Evolutionary conservation across 2,113 vertebrate genomes (phyloP).

Genomic region (Aix galericulata): DNA sequence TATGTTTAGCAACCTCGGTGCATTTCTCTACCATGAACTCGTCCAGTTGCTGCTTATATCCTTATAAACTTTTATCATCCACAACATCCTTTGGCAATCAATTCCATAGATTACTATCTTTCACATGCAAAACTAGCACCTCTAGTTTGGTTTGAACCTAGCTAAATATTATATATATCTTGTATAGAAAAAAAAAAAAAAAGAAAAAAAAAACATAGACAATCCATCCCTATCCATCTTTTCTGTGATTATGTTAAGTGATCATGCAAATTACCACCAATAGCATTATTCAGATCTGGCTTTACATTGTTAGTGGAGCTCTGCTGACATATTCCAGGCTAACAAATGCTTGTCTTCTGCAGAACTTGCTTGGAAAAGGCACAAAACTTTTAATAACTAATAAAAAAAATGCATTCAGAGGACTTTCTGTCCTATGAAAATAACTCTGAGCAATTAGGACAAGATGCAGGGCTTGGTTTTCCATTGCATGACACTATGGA

Average conservation of each 20-base stretch:
- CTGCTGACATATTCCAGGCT: background rate
- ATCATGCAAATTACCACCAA: background rate
- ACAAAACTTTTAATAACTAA: background rate
- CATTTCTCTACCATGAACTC: background rate
- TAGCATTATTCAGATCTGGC: background rate
- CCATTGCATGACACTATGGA: background rate
- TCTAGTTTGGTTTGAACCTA: background rate
- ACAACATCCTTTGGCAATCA: conserved; percentile 9
- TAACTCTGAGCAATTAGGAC: background rate
- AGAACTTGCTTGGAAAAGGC: background rate
- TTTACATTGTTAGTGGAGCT: background rate
- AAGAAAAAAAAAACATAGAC: background rate
- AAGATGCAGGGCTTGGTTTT: background rate
- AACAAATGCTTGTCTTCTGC: background rate
- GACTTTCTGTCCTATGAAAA: background rate
- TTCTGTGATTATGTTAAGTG: background rate
- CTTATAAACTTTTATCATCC: background rate
- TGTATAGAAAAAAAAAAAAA: background rate
- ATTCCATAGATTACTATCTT: background rate
- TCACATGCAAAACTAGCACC: background rate
- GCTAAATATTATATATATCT: background rate
- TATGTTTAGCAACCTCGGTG: background rate
- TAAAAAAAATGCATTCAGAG: background rate
- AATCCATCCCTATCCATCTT: background rate
- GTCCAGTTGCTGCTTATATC: conserved; percentile 5